A percentile compares a stretch with the other conserved stretches of the same genome.
phyloP scores from a whole-genome alignment of 2,888 invertebrate species.

The Hydrotaea cyrtoneurina region DNA sequence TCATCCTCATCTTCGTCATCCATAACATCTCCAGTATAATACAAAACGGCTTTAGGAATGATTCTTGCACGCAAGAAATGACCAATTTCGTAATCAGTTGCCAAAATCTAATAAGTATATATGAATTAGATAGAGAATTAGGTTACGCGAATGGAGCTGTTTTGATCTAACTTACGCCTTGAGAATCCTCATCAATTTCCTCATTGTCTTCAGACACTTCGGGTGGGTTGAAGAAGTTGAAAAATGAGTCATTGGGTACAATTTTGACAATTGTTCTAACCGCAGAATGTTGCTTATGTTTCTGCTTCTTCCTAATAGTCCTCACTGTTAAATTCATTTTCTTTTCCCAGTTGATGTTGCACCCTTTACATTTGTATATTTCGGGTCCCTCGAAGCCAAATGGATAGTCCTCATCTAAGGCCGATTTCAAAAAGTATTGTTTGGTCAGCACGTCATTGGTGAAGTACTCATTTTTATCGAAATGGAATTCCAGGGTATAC shows the following conservation, averaged over 20 bases:
- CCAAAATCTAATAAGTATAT: slow-evolving; percentile 83
- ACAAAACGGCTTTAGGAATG: slow-evolving; percentile 97
- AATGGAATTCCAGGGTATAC: slow-evolving; percentile 92
- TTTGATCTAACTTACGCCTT: slow-evolving; percentile 77
- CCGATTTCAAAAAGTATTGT: slow-evolving; percentile 95
- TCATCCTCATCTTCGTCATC: slow-evolving; percentile 88
- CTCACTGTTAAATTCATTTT: slow-evolving; percentile 98
- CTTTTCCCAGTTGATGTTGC: slow-evolving; percentile 98
- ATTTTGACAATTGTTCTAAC: slow-evolving; percentile 97
- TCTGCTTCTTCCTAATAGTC: slow-evolving; percentile 98
- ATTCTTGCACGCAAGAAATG: slow-evolving; percentile 98
- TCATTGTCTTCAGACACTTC: slow-evolving; percentile 90
- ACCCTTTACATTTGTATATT: slow-evolving; percentile 86
- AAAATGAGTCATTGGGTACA: slow-evolving; percentile 98
- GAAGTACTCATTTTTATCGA: slow-evolving; percentile 95
- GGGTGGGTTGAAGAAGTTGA: slow-evolving; percentile 99
- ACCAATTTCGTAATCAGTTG: slow-evolving; percentile 98
- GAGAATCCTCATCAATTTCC: slow-evolving; percentile 94
- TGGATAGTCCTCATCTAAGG: slow-evolving; percentile 93
- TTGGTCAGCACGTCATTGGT: slow-evolving; percentile 92
- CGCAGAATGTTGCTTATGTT: slow-evolving; percentile 97
- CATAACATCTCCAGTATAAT: slow-evolving; percentile 94
- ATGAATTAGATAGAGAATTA: background rate
- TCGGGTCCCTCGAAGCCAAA: slow-evolving; percentile 96
- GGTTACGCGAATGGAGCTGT: background rate